Percentiles rank a stretch among this genome's conserved stretches.
Evolutionary conservation across 2,888 invertebrate genomes (phyloP).

Genomic region (Nasonia oneida): DNA sequence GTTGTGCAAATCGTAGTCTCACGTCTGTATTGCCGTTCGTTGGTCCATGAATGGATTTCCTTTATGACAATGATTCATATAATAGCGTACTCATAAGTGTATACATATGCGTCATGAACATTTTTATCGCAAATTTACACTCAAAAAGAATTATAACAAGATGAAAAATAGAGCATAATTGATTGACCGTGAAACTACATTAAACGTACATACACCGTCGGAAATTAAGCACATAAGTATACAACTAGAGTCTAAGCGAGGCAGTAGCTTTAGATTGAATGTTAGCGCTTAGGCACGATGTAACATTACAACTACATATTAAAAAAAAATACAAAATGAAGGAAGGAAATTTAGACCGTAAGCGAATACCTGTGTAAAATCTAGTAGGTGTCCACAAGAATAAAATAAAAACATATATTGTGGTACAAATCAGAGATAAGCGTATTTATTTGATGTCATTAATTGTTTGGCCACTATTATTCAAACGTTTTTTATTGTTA

Average conservation of each 20-base stretch:
- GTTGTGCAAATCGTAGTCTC: conserved; percentile 39
- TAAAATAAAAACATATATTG: conserved; percentile 79
- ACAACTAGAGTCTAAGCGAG: conserved; percentile 77
- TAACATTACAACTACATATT: conserved; percentile 78
- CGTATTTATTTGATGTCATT: conserved; percentile 42
- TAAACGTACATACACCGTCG: conserved; percentile 71
- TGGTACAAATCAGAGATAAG: conserved; percentile 76
- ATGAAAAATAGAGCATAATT: conserved; percentile 63
- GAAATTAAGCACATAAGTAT: conserved; percentile 77
- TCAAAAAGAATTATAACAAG: conserved; percentile 52
- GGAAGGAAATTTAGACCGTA: conserved; percentile 74
- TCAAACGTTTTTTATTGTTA: not conserved
- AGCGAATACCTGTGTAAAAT: conserved; percentile 79
- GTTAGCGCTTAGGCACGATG: conserved; percentile 78
- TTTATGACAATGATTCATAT: conserved; percentile 55
- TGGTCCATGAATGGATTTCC: conserved; percentile 49
- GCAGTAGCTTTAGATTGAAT: conserved; percentile 77
- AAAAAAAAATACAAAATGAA: conserved; percentile 66
- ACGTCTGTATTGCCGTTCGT: conserved; percentile 45
- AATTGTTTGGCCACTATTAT: conserved; percentile 13
- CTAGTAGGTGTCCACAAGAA: conserved; percentile 79
- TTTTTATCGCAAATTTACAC: conserved; percentile 62
- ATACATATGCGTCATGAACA: conserved; percentile 53
- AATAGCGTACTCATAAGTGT: conserved; percentile 50
- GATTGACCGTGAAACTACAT: conserved; percentile 73